A percentile compares a stretch with the other conserved stretches of the same genome.
phyloP scores from a whole-genome alignment of 2,797 vertebrate genomes.

The Sebastes matsubarae region DNA sequence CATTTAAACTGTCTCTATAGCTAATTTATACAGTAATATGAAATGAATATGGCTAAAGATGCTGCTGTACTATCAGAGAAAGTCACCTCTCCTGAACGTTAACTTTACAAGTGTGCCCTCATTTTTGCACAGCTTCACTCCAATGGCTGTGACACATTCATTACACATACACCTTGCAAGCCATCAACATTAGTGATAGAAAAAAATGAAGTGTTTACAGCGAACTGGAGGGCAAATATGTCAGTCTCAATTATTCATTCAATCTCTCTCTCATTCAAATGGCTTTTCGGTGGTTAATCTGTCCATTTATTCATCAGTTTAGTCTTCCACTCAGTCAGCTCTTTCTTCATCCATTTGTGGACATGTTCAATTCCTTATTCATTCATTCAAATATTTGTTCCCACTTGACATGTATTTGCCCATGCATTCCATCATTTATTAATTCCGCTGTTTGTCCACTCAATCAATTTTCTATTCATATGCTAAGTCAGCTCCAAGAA shows the following conservation, averaged over 20 bases:
- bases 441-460: slow-evolving; percentile 25
- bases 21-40: neutral
- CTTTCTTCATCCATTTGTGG: slow-evolving; percentile 28
- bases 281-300: slow-evolving; percentile 36
- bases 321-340: slow-evolving; percentile 28
- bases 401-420: slow-evolving; percentile 29
- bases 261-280: slow-evolving; percentile 25
- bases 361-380: slow-evolving; percentile 12
- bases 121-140: neutral
- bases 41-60: neutral
- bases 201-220: neutral
- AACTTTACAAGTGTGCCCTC: neutral
- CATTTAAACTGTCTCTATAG: neutral
- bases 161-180: neutral
- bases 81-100: neutral
- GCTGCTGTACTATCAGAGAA: neutral
- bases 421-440: slow-evolving; percentile 13
- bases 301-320: slow-evolving; percentile 34
- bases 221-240: slow-evolving; percentile 17
- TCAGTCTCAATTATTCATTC: slow-evolving; percentile 44
- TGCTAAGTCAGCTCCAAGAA: slow-evolving; percentile 19
- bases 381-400: slow-evolving; percentile 44
- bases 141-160: neutral
- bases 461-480: slow-evolving; percentile 26
- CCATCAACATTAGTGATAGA: neutral